A percentile compares a stretch with the other conserved stretches of the same genome.
Evolutionary conservation across 2,797 vertebrate genomes (phyloP).

Genomic region (Varecia variegata): DNA sequence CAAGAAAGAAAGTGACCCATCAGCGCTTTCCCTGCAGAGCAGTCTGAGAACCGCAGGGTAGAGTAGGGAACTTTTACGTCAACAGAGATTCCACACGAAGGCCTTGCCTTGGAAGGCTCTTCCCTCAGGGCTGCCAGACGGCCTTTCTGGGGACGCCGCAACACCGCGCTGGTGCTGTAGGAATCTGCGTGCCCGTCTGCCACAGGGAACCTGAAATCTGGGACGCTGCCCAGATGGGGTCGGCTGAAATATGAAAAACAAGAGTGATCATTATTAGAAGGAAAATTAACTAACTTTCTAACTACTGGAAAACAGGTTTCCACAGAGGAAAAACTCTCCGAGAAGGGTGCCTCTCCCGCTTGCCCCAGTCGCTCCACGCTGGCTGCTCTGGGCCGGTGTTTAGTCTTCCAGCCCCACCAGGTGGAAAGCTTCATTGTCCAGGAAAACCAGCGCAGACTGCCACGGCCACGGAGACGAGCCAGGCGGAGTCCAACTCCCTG

Average conservation of each 20-base stretch:
- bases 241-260: slow-evolving; percentile 82
- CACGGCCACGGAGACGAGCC: fast-evolving
- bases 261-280: background rate
- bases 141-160: slow-evolving; percentile 95
- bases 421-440: fast-evolving
- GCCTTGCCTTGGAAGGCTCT: slow-evolving; percentile 94
- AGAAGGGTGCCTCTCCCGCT: fast-evolving
- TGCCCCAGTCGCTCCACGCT: no score
- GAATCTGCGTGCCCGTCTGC: slow-evolving; percentile 91
- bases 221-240: slow-evolving; percentile 90
- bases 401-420: background rate
- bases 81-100: background rate
- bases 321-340: background rate
- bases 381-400: no score
- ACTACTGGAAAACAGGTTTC: fast-evolving
- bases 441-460: background rate
- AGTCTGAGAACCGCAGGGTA: fast-evolving
- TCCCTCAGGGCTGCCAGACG: slow-evolving; percentile 93
- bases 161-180: slow-evolving; percentile 89
- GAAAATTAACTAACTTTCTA: background rate
- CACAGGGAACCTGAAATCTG: slow-evolving; percentile 94
- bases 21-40: fast-evolving
- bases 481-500: background rate
- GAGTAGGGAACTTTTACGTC: fast-evolving
- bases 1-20: background rate